phyloP scores from a whole-genome alignment of 2,888 invertebrate genomes.

The Anagyrus pseudococci region DNA sequence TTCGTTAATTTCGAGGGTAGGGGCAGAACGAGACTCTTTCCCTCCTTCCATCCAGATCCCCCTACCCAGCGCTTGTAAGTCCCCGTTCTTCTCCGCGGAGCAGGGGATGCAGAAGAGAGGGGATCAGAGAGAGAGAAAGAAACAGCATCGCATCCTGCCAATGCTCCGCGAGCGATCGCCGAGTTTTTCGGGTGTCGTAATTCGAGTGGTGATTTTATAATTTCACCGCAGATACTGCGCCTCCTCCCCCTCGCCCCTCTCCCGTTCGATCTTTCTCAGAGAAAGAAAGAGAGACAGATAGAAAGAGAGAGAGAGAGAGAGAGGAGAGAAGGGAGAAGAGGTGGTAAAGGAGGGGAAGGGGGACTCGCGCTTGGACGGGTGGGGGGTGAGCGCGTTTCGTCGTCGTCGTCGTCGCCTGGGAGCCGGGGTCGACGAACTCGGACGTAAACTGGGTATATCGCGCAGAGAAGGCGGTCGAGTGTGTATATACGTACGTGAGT shows the following conservation, averaged over 20 bases:
- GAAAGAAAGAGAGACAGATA: too few species aligned
- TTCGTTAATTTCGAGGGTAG: too few species aligned
- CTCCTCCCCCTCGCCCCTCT: neutral
- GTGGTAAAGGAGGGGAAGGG: neutral
- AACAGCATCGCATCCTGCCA: too few species aligned
- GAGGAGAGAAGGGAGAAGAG: neutral
- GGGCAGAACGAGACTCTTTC: too few species aligned
- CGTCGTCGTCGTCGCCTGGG: neutral
- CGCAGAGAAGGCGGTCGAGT: conserved; percentile 29
- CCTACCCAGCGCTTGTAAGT: too few species aligned
- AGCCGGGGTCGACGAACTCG: conserved; percentile 16
- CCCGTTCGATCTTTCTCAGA: too few species aligned
- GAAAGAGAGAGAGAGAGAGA: too few species aligned
- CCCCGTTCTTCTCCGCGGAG: too few species aligned
- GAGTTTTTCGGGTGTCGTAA: conserved; percentile 43
- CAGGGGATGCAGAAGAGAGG: too few species aligned
- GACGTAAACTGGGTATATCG: conserved; percentile 30
- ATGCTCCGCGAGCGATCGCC: neutral
- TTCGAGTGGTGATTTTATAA: conserved; percentile 47
- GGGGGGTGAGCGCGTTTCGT: conserved; percentile 15
- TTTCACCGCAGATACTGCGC: conserved; percentile 41
- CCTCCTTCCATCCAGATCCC: too few species aligned
- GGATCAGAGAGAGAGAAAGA: too few species aligned
- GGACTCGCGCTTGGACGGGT: neutral
- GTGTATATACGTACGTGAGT: neutral